Evolutionary conservation across 2,113 vertebrate genomes (phyloP).

Genomic region (Pseudorectes ferrugineus): DNA sequence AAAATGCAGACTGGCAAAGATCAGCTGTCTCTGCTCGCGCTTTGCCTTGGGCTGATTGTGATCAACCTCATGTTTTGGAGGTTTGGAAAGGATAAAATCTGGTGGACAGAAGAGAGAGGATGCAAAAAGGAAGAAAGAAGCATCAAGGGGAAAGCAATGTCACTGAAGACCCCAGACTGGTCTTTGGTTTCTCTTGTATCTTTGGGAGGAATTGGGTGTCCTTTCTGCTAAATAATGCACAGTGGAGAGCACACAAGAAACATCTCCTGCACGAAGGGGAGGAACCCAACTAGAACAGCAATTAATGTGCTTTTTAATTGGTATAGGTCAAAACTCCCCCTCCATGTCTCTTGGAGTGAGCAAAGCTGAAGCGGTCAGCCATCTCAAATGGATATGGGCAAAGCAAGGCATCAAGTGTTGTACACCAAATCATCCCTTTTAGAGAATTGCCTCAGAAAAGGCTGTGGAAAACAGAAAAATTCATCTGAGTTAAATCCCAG

Average conservation of each 20-base stretch:
- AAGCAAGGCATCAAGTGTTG: background rate
- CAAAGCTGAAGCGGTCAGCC: background rate
- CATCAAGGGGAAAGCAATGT: background rate
- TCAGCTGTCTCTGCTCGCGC: background rate
- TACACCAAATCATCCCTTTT: background rate
- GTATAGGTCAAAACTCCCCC: background rate
- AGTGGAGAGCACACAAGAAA: background rate
- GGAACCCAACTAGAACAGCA: background rate
- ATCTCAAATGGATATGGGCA: background rate
- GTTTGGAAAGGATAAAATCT: background rate
- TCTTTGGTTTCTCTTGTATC: background rate
- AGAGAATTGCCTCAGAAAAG: background rate
- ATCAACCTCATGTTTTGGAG: background rate
- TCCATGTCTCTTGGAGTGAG: background rate
- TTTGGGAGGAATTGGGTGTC: background rate
- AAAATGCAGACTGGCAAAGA: background rate
- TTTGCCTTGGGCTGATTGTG: background rate
- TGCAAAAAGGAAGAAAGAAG: background rate
- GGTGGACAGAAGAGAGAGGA: background rate
- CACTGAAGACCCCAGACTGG: background rate
- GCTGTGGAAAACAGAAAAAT: background rate
- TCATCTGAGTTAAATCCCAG: background rate
- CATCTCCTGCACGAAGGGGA: background rate
- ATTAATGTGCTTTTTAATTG: background rate
- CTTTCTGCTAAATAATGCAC: background rate